Evolutionary conservation across 2,888 invertebrate species (phyloP), one percentile per base, ranked within the genome.

Genomic region (Parnassius glacialis): DNA sequence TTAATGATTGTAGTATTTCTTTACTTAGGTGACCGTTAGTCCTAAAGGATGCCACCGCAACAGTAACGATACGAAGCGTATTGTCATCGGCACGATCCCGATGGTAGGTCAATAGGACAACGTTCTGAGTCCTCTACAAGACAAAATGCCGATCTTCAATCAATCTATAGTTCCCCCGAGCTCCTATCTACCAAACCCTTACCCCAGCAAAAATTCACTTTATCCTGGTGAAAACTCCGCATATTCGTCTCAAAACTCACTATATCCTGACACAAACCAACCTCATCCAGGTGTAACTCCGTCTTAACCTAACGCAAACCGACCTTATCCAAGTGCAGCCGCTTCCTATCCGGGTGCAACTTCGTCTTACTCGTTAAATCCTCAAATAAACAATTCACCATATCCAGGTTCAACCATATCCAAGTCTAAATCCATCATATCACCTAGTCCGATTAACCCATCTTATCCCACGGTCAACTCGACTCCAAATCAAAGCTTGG

Each of bases 31-130:
- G 0, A 72, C 68, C 5, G 68, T 87, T 13, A 70, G 66, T 48
- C 74, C 83, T 0, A 66, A 74, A 1, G 83, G 83, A 1, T 90
- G 90, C 57, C 89, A 89, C 66, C 60, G 64, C 0, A 75, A 79
- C 67, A 71, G 70, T 9, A 75, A 79, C 1, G 77, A 79, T 1
- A 62, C 67, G 0, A 72, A 68, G 0, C 72, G 67, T 0, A 70
- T 90, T 25, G 71, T 81, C 10, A 74, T 90, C 16, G 90, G 90
- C 0, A 81, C 76, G 7, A 67, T 87, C 3, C 90, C 90, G 0
- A 66, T 90, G 9, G 64, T 70, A 0, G 83, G 78, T 42, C 78
- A 69, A 65, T 81, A 82, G 57, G 79, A 79, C 41, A 66, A 71
- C 51, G 65, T 75, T 0, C 73, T 65, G 1, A 78, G 76, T 52